These are phyloP conservation scores for Aulostomus chinensis DNA, from an alignment of 2,797 vertebrate species.

Conservation along the genomic window DNA sequence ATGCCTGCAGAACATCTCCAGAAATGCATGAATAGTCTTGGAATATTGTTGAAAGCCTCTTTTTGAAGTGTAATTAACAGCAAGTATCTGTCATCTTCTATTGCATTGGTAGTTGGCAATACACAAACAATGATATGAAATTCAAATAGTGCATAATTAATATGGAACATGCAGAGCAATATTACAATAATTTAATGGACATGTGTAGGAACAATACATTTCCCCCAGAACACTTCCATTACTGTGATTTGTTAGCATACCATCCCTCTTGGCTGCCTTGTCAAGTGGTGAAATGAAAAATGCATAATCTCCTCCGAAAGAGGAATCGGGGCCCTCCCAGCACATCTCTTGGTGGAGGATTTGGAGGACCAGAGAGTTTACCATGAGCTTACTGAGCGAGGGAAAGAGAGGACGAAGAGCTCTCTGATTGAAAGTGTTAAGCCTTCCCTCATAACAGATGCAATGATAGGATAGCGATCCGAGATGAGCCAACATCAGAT, in stretches of 20 bases:
- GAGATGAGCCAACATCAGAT: too few species aligned
- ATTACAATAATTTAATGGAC: slow-evolving; percentile 6
- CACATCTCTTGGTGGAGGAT: slow-evolving; percentile 1
- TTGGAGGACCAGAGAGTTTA: slow-evolving; percentile 12
- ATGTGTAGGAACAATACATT: slow-evolving; percentile 7
- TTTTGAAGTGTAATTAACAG: too few species aligned
- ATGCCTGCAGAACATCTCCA: neutral
- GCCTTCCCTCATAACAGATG: too few species aligned
- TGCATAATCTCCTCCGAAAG: neutral
- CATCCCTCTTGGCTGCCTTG: slow-evolving; percentile 1
- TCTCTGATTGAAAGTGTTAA: slow-evolving; percentile 62
- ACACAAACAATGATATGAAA: slow-evolving; percentile 11
- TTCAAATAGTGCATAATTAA: slow-evolving; percentile 28
- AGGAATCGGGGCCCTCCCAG: too few species aligned
- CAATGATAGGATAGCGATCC: too few species aligned
- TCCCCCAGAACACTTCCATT: slow-evolving; percentile 3
- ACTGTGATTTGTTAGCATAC: slow-evolving; percentile 5
- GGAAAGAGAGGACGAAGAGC: too few species aligned
- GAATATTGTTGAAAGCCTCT: too few species aligned
- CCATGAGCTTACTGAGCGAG: slow-evolving; percentile 5
- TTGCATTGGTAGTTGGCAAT: neutral
- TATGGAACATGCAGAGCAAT: neutral
- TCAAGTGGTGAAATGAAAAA: neutral
- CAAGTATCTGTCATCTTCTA: slow-evolving; percentile 1
- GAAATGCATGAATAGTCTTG: neutral